phyloP scores from a whole-genome alignment of 92 coral and sea anemone species.

The Phenganax marumi region DNA sequence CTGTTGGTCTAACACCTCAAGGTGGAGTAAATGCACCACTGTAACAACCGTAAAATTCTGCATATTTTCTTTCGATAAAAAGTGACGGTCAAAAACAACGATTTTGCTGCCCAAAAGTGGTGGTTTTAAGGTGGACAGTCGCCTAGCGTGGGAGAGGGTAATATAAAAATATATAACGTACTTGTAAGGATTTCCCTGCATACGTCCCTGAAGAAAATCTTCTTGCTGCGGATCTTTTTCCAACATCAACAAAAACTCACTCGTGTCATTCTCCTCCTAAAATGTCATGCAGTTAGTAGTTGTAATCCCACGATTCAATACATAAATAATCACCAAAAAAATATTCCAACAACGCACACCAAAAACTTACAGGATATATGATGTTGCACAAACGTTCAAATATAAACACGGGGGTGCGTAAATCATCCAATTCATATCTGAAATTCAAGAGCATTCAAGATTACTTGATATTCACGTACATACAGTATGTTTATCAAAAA shows the following conservation, averaged over 20 bases:
- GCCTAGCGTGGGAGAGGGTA: constrained; percentile 9
- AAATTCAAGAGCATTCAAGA: constrained; percentile 16
- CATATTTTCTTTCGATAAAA: too few relatives aligned
- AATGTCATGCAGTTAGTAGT: too few relatives aligned
- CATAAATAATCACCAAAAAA: too few relatives aligned
- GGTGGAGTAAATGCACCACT: too few relatives aligned
- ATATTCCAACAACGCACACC: background rate
- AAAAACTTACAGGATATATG: constrained; percentile 84
- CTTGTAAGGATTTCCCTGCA: constrained; percentile 99
- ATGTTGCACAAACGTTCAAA: constrained; percentile 96
- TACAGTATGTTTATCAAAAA: background rate
- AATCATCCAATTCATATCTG: constrained; percentile 93
- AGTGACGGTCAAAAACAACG: too few relatives aligned
- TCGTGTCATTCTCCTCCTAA: constrained; percentile 96
- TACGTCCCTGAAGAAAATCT: constrained; percentile 95
- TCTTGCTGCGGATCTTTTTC: constrained; percentile 99
- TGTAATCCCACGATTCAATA: too few relatives aligned
- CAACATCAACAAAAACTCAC: constrained; percentile 86
- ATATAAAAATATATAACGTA: background rate
- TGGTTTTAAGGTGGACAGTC: too few relatives aligned
- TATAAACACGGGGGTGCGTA: constrained; percentile 94
- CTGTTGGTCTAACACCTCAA: too few relatives aligned
- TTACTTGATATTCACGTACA: too few relatives aligned
- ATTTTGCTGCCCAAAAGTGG: too few relatives aligned
- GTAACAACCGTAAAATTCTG: too few relatives aligned